phyloP scores from a whole-genome alignment of 2,113 vertebrate genomes.

The Murina feae region DNA sequence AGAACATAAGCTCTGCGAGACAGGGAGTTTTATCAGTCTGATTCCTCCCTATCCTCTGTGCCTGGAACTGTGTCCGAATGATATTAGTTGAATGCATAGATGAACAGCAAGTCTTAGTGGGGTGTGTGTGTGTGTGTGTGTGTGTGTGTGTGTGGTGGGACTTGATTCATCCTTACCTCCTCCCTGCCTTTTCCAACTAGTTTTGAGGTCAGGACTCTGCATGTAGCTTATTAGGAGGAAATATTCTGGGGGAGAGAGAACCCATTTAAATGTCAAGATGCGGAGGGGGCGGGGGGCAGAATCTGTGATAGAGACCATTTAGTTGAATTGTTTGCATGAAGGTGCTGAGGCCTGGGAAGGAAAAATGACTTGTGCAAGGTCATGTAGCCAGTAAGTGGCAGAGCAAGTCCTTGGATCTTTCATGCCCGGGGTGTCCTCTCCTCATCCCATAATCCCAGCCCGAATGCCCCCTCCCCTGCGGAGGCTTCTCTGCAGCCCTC shows the following conservation, averaged over 20 bases:
- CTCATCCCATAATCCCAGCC: not conserved
- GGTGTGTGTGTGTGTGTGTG: not conserved
- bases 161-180: not conserved
- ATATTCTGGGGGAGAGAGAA: not conserved
- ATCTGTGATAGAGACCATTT: not conserved
- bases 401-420: not conserved
- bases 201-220: not conserved
- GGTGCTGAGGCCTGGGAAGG: not conserved
- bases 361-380: not conserved
- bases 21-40: not conserved
- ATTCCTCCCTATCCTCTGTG: not conserved
- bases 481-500: not conserved
- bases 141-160: not conserved
- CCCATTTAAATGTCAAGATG: not conserved
- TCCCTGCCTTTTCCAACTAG: not conserved
- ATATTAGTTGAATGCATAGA: not conserved
- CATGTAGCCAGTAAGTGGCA: not conserved
- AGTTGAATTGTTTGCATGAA: not conserved
- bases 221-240: not conserved
- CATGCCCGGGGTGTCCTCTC: not conserved
- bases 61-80: not conserved
- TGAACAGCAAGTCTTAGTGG: not conserved
- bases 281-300: too few relatives aligned
- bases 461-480: not conserved
- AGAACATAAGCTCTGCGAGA: accelerated